A percentile compares a stretch with the other conserved stretches of the same genome.
phyloP scores from a whole-genome alignment of 2,113 vertebrate genomes.

The Diadophis punctatus region DNA sequence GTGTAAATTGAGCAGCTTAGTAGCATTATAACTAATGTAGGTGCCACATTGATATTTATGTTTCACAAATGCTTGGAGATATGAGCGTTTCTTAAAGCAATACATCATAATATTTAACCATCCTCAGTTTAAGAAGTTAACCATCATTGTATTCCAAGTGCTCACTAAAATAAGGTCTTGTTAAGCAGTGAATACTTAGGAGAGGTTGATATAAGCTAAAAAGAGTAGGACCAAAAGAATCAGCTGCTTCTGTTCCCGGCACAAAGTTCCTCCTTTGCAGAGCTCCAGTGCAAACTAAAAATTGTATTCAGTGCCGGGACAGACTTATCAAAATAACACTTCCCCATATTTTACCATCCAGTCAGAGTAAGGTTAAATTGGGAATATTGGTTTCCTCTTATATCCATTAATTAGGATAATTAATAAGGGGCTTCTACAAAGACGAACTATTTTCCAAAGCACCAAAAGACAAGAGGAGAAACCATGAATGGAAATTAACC shows the following conservation, averaged over 20 bases:
- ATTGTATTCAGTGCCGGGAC: not conserved
- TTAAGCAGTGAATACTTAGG: not conserved
- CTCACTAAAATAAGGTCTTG: not conserved
- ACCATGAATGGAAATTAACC: not conserved
- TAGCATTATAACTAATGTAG: not conserved
- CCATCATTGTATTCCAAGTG: not conserved
- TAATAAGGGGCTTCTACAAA: too few species aligned
- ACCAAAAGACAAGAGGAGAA: too few species aligned
- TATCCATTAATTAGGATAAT: not conserved
- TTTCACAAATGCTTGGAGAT: not conserved
- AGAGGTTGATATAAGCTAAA: not conserved
- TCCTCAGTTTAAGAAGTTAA: not conserved
- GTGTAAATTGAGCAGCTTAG: not conserved
- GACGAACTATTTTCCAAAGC: too few species aligned
- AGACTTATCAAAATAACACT: not conserved
- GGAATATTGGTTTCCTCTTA: not conserved
- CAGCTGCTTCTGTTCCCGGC: too few species aligned
- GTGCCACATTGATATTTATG: not conserved
- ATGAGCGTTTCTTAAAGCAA: not conserved
- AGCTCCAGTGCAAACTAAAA: not conserved
- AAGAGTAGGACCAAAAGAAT: not conserved
- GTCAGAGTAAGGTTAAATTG: not conserved
- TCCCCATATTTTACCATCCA: not conserved
- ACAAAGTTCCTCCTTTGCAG: not conserved
- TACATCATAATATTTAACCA: not conserved